Evolutionary conservation across 2,797 vertebrate species (phyloP).

Genomic region (Paratrypauchen microcephalus): DNA sequence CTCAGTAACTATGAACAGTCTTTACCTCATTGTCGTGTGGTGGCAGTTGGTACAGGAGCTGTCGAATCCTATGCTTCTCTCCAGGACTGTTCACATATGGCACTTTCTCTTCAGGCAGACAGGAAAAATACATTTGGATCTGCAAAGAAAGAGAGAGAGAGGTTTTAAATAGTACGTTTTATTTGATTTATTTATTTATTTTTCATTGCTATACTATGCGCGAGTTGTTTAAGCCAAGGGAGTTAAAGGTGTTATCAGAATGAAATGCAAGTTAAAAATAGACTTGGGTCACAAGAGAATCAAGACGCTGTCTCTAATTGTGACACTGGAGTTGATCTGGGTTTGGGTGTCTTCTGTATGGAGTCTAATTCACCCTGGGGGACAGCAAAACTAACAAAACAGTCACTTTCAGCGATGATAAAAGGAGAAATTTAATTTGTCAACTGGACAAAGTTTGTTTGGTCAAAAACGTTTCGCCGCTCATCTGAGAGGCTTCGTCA

Average conservation of each 20-base stretch:
- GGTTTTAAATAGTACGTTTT: too few relatives aligned
- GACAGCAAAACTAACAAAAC: constrained; percentile 8
- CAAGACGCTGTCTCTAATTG: constrained; percentile 16
- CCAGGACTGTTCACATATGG: constrained; percentile 95
- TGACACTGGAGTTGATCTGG: constrained; percentile 19
- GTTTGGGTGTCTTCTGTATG: constrained; percentile 33
- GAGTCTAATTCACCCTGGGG: constrained; percentile 30
- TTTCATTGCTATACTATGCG: background rate
- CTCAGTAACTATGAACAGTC: background rate
- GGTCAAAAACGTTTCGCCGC: too few relatives aligned
- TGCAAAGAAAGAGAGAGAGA: constrained; percentile 55
- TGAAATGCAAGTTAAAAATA: constrained; percentile 1
- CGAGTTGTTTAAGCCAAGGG: background rate
- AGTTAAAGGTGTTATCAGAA: background rate
- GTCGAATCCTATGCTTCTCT: constrained; percentile 93
- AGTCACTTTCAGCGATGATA: background rate
- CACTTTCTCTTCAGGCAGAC: constrained; percentile 92
- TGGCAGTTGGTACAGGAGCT: constrained; percentile 95
- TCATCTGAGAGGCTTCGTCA: too few relatives aligned
- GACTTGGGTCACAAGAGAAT: background rate
- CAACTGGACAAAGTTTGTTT: too few relatives aligned
- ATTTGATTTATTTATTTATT: background rate
- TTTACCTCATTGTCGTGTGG: constrained; percentile 94
- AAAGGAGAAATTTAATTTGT: too few relatives aligned
- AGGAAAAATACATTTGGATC: constrained; percentile 97